Evolutionary conservation across 2,797 vertebrate species (phyloP).

Genomic region (Triplophysa bombifrons): DNA sequence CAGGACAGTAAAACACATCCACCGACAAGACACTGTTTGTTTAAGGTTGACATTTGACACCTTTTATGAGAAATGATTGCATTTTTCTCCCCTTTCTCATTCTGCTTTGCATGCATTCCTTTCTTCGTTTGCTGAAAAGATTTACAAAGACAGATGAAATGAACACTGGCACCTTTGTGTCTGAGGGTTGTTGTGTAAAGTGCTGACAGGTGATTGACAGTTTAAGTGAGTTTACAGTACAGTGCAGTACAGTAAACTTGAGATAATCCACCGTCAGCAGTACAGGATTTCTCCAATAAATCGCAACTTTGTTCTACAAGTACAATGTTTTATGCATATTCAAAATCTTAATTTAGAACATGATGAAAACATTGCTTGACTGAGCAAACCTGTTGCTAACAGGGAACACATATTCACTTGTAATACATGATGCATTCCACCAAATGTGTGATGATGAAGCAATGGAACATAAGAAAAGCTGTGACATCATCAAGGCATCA

Average conservation of each 20-base stretch:
- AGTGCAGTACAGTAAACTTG: background rate
- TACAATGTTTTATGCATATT: background rate
- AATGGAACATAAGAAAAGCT: too few species aligned
- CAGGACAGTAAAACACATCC: constrained; percentile 70
- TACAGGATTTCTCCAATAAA: background rate
- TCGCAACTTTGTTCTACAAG: background rate
- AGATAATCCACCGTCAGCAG: background rate
- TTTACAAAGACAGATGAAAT: constrained; percentile 71
- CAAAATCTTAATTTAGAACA: background rate
- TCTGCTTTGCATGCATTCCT: background rate
- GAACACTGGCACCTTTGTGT: constrained; percentile 78
- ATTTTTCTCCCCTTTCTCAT: constrained; percentile 1
- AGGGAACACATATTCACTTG: too few species aligned
- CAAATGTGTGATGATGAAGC: too few species aligned
- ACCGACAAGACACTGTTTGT: constrained; percentile 66
- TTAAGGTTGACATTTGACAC: constrained; percentile 72
- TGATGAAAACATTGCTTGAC: background rate
- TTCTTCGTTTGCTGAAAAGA: constrained; percentile 43
- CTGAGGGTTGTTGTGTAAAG: constrained; percentile 68
- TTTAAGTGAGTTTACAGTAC: constrained; percentile 46
- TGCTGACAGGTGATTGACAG: constrained; percentile 68
- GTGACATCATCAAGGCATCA: too few species aligned
- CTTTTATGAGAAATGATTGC: constrained; percentile 69
- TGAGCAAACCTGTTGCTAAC: background rate
- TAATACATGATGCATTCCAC: too few species aligned